Evolutionary conservation across 2,797 vertebrate genomes (phyloP).

Genomic region (Ctenosaura bakeri): DNA sequence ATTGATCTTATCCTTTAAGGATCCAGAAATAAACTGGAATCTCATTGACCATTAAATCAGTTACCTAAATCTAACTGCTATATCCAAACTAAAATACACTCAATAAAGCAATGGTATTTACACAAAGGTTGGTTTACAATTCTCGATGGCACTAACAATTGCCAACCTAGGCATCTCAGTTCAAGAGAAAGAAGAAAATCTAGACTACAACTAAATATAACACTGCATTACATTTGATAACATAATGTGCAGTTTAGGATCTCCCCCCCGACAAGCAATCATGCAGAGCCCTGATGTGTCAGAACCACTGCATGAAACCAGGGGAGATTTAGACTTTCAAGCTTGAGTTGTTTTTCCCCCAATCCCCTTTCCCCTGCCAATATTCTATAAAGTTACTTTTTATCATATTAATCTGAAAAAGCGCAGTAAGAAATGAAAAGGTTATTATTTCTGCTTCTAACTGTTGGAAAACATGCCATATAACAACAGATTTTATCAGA

Average conservation of each 20-base stretch:
- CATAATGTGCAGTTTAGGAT: no score
- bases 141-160: no score
- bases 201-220: not conserved
- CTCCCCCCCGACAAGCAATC: no score
- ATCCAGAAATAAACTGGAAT: not conserved
- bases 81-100: not conserved
- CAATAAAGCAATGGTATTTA: no score
- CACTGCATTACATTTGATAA: no score
- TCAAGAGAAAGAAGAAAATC: conserved; percentile 14
- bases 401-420: conserved; percentile 20
- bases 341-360: no score
- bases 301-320: no score
- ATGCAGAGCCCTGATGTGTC: no score
- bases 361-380: not conserved
- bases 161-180: not conserved
- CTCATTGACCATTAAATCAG: not conserved
- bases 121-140: no score
- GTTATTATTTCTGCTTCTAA: not conserved
- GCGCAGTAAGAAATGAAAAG: not conserved
- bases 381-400: not conserved
- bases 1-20: not conserved
- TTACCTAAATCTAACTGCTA: not conserved
- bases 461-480: not conserved
- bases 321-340: no score
- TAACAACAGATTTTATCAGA: not conserved